Percentiles rank a stretch among this genome's conserved stretches.
phyloP scores from a whole-genome alignment of 2,888 invertebrate genomes.

The Melieria crassipennis region DNA sequence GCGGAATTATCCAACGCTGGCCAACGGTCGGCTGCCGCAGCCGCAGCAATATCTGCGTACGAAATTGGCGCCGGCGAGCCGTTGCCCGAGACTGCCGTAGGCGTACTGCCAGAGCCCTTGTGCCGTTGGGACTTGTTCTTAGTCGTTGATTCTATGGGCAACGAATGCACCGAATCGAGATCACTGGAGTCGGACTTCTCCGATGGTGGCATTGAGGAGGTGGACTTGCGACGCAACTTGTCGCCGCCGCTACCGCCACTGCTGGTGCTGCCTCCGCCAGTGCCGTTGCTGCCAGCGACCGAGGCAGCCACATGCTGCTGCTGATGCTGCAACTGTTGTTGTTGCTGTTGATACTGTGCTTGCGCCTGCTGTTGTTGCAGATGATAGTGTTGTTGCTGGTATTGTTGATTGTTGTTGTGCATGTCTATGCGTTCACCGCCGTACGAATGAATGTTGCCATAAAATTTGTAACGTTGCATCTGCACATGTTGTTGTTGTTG shows the following conservation, averaged over 20 bases:
- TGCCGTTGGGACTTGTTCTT: slow-evolving; percentile 39
- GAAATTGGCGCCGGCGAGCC: slow-evolving; percentile 67
- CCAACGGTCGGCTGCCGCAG: slow-evolving; percentile 47
- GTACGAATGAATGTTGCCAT: neutral
- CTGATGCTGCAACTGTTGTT: slow-evolving; percentile 37
- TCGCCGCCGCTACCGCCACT: slow-evolving; percentile 43
- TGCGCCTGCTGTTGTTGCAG: slow-evolving; percentile 28
- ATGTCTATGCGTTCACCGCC: slow-evolving; percentile 33
- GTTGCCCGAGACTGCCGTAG: slow-evolving; percentile 30
- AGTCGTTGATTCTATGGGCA: slow-evolving; percentile 71
- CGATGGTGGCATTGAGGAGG: slow-evolving; percentile 81
- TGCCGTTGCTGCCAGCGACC: neutral
- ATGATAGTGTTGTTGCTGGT: slow-evolving; percentile 26
- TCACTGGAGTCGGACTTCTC: slow-evolving; percentile 86
- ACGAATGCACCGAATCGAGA: slow-evolving; percentile 85
- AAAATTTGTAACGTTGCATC: neutral
- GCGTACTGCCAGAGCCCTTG: slow-evolving; percentile 14
- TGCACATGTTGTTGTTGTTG: slow-evolving; percentile 27
- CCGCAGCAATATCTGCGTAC: slow-evolving; percentile 81
- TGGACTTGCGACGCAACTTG: slow-evolving; percentile 72
- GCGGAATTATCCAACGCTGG: slow-evolving; percentile 44
- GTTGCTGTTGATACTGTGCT: slow-evolving; percentile 25
- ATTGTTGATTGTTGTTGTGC: slow-evolving; percentile 36
- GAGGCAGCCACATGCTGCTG: slow-evolving; percentile 39
- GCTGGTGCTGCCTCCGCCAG: slow-evolving; percentile 35